Base-by-base conservation (phyloP, 2,888 invertebrate genomes). In the Synergus laeviventris region DNA sequence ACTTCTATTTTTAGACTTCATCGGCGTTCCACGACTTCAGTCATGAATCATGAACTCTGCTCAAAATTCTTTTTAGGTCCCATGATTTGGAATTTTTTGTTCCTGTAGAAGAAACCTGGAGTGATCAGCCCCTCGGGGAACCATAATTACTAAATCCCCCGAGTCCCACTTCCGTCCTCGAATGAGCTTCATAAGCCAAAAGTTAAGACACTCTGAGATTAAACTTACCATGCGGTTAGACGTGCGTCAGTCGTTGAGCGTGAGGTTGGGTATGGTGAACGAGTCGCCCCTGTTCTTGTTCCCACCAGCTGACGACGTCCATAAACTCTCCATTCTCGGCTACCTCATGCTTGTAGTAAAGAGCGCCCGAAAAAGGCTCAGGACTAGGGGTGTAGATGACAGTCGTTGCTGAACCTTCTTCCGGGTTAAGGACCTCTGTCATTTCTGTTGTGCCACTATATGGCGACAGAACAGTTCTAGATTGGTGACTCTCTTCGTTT, bases 301-400 rank as follows among this genome's bases (percentile, higher is more conserved):
- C 91, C 90, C 91, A 91, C 91, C 91, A 91, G 86, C 88, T 91
- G 82, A 90, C 90, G 60, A 90, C 89, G 83, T 91, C 91, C 89
- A 91, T 89, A 85, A 91, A 89, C 85, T 91, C 91, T 21, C 88
- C 85, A 56, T 86, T 80, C 66, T 87, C 89, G 60, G 86, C 84
- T 75, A 88, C 85, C 84, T 89, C 90, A 82, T 90, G 90, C 78
- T 89, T 90, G 83, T 88, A 90, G 82, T 90, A 91, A 36, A 90
- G 83, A 36, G 89, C 87, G 2, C 89, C 89, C 75, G 89, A 84
- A 78, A 89, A 89, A 49, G 86, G 84, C 76, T 90, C 89, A 73
- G 89, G 87, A 80, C 87, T 88, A 12, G 90, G 82, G 0, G 89
- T 82, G 84, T 89, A 90, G 62, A 88, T 87, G 75, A 87, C 86